phyloP scores from a whole-genome alignment of 35 echinoderm and acorn worm genomes.

The Acanthaster planci region DNA sequence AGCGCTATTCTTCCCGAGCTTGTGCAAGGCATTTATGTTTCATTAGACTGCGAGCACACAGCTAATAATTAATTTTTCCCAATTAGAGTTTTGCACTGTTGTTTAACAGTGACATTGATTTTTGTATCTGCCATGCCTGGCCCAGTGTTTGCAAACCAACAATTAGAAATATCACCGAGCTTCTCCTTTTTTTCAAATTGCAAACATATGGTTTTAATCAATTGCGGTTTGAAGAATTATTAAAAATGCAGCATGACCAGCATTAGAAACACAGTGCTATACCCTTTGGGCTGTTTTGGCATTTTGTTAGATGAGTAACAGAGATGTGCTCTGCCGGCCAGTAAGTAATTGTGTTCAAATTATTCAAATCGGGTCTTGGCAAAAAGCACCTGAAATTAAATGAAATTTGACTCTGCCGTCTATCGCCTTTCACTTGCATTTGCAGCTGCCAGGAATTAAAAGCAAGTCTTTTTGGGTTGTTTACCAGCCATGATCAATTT shows the following conservation, averaged over 20 bases:
- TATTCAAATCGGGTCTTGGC: constrained; percentile 22
- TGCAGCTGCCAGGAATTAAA: constrained; percentile 33
- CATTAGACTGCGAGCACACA: too few species aligned
- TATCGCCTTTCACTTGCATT: constrained; percentile 29
- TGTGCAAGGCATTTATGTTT: too few species aligned
- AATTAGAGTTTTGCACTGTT: too few species aligned
- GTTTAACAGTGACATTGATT: too few species aligned
- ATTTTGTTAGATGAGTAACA: neutral
- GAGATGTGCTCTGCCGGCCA: neutral
- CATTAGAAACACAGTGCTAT: neutral
- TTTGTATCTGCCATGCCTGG: too few species aligned
- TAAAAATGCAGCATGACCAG: neutral
- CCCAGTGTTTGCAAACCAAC: too few species aligned
- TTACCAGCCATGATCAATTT: neutral
- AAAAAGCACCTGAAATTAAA: constrained; percentile 14
- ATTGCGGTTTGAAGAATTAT: neutral
- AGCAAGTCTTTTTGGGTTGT: neutral
- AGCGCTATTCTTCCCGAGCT: too few species aligned
- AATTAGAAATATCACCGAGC: too few species aligned
- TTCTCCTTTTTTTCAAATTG: neutral
- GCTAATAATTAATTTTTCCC: too few species aligned
- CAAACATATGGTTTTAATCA: constrained; percentile 17
- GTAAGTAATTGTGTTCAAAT: constrained; percentile 21
- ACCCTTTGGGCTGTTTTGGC: neutral
- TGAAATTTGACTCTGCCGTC: constrained; percentile 24